Percentiles rank a stretch among this genome's conserved stretches.
Evolutionary conservation across 2,797 vertebrate species (phyloP).

Genomic region (Fringilla coelebs): DNA sequence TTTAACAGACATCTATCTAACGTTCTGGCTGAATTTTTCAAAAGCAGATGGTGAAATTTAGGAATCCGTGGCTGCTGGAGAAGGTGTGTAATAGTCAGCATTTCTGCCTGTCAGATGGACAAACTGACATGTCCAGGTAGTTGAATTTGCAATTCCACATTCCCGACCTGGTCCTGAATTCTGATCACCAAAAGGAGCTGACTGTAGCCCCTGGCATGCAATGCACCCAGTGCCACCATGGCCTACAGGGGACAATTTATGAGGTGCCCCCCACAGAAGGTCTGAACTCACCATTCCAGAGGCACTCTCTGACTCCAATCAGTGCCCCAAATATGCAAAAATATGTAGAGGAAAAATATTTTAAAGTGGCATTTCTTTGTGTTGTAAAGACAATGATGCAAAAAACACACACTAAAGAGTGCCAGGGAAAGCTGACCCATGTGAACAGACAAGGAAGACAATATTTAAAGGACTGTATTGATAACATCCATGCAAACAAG

Average conservation of each 20-base stretch:
- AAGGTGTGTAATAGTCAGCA: neutral
- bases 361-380: neutral
- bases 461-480: neutral
- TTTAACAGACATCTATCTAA: neutral
- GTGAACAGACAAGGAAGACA: neutral
- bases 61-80: neutral
- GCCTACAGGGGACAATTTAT: rapidly evolving
- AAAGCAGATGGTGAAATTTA: neutral
- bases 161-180: neutral
- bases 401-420: neutral
- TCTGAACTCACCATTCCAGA: neutral
- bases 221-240: neutral
- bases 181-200: neutral
- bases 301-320: neutral
- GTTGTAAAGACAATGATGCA: neutral
- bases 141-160: neutral
- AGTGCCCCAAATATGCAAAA: neutral
- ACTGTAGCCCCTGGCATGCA: neutral
- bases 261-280: neutral
- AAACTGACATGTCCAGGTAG: rapidly evolving
- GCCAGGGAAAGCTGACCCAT: rapidly evolving
- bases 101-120: neutral
- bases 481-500: neutral
- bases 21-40: neutral
- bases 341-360: neutral